Conservation (phyloP, 2,888 invertebrate genomes). For the Lasioglossum oenotherae region DNA sequence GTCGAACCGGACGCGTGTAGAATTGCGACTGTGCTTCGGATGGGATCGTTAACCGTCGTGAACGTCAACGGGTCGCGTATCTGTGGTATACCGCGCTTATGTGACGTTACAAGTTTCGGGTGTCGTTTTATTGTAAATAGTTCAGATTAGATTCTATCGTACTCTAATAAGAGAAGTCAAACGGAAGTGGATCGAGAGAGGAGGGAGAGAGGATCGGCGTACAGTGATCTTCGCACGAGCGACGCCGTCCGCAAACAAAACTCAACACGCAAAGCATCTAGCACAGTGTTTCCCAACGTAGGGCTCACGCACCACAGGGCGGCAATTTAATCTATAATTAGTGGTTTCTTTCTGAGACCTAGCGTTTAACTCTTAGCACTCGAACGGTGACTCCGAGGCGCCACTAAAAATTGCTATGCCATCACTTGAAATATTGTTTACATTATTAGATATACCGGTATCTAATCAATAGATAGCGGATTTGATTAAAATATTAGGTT, state of each 20-base stretch:
- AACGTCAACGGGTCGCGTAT: slow-evolving; percentile 30
- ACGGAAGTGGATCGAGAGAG: background rate
- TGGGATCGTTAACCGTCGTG: slow-evolving; percentile 13
- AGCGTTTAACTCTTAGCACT: too few species aligned
- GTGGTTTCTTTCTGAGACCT: too few species aligned
- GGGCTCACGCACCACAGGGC: too few species aligned
- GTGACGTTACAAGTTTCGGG: slow-evolving; percentile 72
- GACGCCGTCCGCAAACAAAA: slow-evolving; percentile 52
- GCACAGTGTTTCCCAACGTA: background rate
- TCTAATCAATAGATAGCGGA: too few species aligned
- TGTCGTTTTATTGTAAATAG: slow-evolving; percentile 79
- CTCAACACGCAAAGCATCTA: background rate
- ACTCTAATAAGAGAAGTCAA: slow-evolving; percentile 30
- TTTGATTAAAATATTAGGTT: too few species aligned
- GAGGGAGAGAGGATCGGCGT: slow-evolving; percentile 44
- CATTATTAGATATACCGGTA: too few species aligned
- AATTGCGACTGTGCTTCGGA: slow-evolving; percentile 10
- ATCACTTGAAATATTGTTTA: too few species aligned
- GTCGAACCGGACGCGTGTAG: slow-evolving; percentile 2
- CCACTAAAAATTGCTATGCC: too few species aligned
- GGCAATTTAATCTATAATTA: too few species aligned
- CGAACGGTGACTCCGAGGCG: too few species aligned
- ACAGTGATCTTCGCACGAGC: slow-evolving; percentile 48
- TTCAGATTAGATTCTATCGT: slow-evolving; percentile 73
- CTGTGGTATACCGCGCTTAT: slow-evolving; percentile 63